Evolutionary conservation across 2,113 vertebrate genomes (phyloP), one percentile per base, ranked within the genome.

Genomic region (Corynorhinus townsendii): DNA sequence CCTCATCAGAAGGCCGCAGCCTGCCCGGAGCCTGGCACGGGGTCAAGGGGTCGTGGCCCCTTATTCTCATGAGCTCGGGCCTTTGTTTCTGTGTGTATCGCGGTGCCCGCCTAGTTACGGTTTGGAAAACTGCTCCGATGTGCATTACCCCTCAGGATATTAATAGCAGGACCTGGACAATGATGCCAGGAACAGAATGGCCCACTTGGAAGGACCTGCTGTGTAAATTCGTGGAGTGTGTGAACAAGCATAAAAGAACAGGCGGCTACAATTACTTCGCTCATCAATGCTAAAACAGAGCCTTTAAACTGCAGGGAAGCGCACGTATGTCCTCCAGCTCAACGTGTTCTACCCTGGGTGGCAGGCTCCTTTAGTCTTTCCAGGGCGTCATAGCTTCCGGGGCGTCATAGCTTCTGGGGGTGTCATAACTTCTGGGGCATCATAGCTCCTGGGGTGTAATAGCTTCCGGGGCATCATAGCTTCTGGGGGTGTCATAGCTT

Each of bases 21-120:
- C 2, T 2, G 4, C 38, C 26, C 15, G 1, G 24, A 0, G 40
- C 9, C 14, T 1, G 43, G 1, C 22, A 0, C 5, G 0, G 1
- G 4, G 16, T 11, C 45, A 16, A 17, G 1, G 2, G 14, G 26
- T 4, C 10, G 16, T 2, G 1, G 30, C 11, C 33, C 11, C 17
- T 22, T 30, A 11, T 19, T 73, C 22, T 33, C 22, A 35, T 28
- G 11, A 38, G 72, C 7, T 4, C 2, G 5, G 30, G 11, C 35
- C 72, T 77, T 71, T 20, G 19, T 72, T 38, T 49, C 87, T 89
- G 28, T 24, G 33, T 11, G 4, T 22, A 17, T 56, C 83, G 3
- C 35, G 38, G 66, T 59, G 43, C 24, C 19, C 16, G 81, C 20
- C 88, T 79, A 76, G 90, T 90, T 72, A 49, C 24, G 20, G 83